Base-by-base conservation (phyloP, 2,797 vertebrate species). In the Gymnoscopelus microlampas region DNA sequence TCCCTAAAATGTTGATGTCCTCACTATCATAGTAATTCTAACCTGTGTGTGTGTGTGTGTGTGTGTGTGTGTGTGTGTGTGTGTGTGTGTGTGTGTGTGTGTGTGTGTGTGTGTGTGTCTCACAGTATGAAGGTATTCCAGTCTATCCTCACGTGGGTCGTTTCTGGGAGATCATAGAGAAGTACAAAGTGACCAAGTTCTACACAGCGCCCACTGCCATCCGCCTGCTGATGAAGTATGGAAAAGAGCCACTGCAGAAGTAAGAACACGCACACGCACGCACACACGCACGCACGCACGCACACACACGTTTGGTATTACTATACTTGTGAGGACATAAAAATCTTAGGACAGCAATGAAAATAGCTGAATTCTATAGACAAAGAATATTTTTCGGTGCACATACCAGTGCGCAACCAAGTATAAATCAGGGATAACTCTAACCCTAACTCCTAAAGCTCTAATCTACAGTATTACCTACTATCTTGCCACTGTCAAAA, bases 181-280 rank as follows among this genome's bases (percentile, higher is more conserved):
- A 94, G 73, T 92, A 95, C 69, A 89, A 87, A 77, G 94, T 95
- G 68, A 92, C 88, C 39, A 94, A 90, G 83, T 94, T 95, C 76
- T 95, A 95, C 89, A 95, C 94, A 0, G 94, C 94, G 1, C 94
- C 94, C 2, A 95, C 94, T 0, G 94, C 91, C 71, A 93, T 95
- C 68, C 89, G 94, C 55, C 86, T 95, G 78, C 87, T 95, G 68
- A 95, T 95, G 94, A 94, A 94, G 86, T 93, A 93, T 4, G 94
- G 94, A 10, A 82, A 6, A 0, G 92, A 94, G 10, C 92, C 93
- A 0, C 77, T 94, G 71, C 86, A 90, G 70, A 90, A 89, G 94
- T 95, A 70, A 86, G 91, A 15, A 12, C 11, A 0, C 39, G 11
- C 35, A 13, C 32, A 5, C 50, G 10, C 49, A 47, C 48, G 29